Evolutionary conservation across 1,140 invertebrate species (phyloP).

Genomic region (Tetragnatha versicolor): DNA sequence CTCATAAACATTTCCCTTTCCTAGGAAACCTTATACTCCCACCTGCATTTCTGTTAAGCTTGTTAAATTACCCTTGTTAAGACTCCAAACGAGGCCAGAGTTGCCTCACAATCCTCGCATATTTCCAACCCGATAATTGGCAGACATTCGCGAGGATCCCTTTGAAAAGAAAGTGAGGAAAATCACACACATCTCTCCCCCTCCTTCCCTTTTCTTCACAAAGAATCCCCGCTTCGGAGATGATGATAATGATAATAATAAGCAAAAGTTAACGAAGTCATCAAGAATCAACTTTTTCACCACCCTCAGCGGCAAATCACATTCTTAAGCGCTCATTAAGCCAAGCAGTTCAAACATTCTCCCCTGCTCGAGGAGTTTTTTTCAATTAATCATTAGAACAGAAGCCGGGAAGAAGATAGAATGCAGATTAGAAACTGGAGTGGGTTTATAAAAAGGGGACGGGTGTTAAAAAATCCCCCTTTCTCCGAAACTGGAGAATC

Average conservation of each 20-base stretch:
- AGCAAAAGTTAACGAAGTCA: slow-evolving; percentile 53
- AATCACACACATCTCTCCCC: neutral
- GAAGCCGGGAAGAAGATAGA: slow-evolving; percentile 31
- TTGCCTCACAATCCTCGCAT: too few relatives aligned
- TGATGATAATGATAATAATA: slow-evolving; percentile 47
- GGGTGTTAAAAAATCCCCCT: neutral
- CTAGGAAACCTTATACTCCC: too few relatives aligned
- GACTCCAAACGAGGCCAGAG: too few relatives aligned
- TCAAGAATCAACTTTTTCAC: slow-evolving; percentile 15
- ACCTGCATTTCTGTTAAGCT: too few relatives aligned
- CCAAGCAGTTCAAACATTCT: neutral
- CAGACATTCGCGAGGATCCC: slow-evolving; percentile 32
- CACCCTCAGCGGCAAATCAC: slow-evolving; percentile 36
- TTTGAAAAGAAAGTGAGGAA: neutral
- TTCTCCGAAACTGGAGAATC: neutral
- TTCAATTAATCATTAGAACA: slow-evolving; percentile 55
- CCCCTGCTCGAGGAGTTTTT: slow-evolving; percentile 33
- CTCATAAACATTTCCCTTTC: too few relatives aligned
- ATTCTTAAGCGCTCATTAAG: slow-evolving; percentile 43
- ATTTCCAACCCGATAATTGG: slow-evolving; percentile 46
- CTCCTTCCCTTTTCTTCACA: neutral
- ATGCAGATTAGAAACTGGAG: slow-evolving; percentile 9
- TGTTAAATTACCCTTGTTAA: too few relatives aligned
- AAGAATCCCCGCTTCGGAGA: too few relatives aligned
- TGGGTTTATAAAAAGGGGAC: neutral